Base-by-base conservation (phyloP, 2,113 vertebrate species). In the Syngnathus scovelli region DNA sequence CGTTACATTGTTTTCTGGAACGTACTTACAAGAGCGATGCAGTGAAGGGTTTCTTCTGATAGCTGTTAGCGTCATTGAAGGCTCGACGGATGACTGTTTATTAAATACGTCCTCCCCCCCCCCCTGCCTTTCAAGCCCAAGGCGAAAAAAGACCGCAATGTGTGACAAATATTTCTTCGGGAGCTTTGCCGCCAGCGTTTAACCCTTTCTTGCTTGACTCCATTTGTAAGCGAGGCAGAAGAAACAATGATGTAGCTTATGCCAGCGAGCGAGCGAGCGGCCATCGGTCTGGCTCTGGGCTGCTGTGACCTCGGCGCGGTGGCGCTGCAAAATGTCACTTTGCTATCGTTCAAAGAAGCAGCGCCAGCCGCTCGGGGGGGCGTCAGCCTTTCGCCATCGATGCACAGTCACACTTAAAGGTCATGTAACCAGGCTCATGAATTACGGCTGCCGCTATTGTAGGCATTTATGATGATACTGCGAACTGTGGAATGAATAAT, bases 301-400 rank as follows among this genome's bases (percentile, higher is more conserved):
- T 65, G 66, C 71, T 33, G 68, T 67, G 77, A 85, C 83, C 83
- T 63, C 64, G 52, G 72, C 49, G 81, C 74, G 78, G 79, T 55
- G 59, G 74, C 63, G 78, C 80, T 68, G 83, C 82, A 80, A 88
- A 88, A 88, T 86, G 87, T 87, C 88, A 83, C 81, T 78, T 83
- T 77, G 78, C 65, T 3, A 43, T 64, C 66, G 78, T 83, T 81
- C 77, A 71, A 68, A 60, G 67, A 81, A 62, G 80, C 79, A 70
- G 66, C 46, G 66, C 41, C 15, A 64, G 70, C 68, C 55, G 81
- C 84, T 77, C 46, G 68, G n/a, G 85, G 85, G 56, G 16, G 12
- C 27, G 15, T 36, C 4, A 19, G 59, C 37, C 56, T 67, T 69
- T 8, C 15, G 55, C 36, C 66, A 23, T 61, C 38, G 61, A 62